A percentile compares a stretch with the other conserved stretches of the same genome.
Conservation (phyloP, 2,888 invertebrate genomes). For the Limnephilus marmoratus region DNA sequence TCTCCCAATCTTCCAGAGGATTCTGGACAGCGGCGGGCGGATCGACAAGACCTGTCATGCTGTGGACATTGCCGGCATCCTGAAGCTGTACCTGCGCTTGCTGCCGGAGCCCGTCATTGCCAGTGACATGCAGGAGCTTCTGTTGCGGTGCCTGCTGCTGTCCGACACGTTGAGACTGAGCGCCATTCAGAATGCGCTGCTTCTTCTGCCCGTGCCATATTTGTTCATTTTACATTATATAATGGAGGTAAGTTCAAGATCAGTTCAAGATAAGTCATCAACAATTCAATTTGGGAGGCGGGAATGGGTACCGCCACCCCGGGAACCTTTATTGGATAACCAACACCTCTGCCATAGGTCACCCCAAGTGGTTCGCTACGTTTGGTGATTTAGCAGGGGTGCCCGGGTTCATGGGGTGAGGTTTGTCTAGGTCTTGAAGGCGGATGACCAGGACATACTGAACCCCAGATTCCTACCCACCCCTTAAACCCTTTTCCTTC, state of each 20-base stretch:
- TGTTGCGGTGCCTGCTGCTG: constrained; percentile 82
- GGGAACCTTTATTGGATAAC: too few relatives aligned
- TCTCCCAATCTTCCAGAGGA: constrained; percentile 73
- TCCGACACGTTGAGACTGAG: constrained; percentile 79
- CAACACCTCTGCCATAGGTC: too few relatives aligned
- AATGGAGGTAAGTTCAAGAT: constrained; percentile 81
- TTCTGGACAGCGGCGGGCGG: constrained; percentile 84
- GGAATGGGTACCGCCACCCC: too few relatives aligned
- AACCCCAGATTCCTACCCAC: too few relatives aligned
- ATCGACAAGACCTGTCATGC: constrained; percentile 86
- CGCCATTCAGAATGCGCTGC: constrained; percentile 82
- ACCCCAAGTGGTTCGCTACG: too few relatives aligned
- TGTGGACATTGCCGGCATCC: constrained; percentile 90
- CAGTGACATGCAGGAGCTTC: constrained; percentile 83
- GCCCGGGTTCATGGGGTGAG: too few relatives aligned
- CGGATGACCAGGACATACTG: too few relatives aligned
- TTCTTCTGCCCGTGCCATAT: constrained; percentile 86
- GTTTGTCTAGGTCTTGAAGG: too few relatives aligned
- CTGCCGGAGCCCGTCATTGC: constrained; percentile 89
- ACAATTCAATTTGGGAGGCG: too few relatives aligned
- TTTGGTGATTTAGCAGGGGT: too few relatives aligned
- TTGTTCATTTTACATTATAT: constrained; percentile 88
- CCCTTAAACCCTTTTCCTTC: too few relatives aligned
- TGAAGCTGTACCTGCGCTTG: constrained; percentile 91
- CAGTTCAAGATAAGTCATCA: too few relatives aligned